Conservation (phyloP, 2,797 vertebrate genomes). For the Thripadectes ignobilis region DNA sequence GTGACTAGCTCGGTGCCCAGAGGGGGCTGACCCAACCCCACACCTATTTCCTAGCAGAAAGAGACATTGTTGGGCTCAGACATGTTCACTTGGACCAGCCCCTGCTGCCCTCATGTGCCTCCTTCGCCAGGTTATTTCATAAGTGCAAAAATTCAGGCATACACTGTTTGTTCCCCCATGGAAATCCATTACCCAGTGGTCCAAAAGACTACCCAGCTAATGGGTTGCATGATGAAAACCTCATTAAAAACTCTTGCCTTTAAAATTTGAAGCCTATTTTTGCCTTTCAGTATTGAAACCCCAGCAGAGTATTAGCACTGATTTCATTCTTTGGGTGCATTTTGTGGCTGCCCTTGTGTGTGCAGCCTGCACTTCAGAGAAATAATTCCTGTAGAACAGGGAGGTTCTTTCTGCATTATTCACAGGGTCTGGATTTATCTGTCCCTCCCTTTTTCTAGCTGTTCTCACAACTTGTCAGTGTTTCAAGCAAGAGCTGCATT, state of each 20-base stretch:
- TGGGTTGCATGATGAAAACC: rapidly evolving
- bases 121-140: rapidly evolving
- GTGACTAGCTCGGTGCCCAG: background rate
- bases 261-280: background rate
- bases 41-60: background rate
- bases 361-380: background rate
- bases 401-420: background rate
- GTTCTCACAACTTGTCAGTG: background rate
- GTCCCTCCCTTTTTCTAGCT: background rate
- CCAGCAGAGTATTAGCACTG: rapidly evolving
- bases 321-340: background rate
- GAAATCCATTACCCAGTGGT: background rate
- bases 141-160: rapidly evolving
- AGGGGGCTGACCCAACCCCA: background rate
- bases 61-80: rapidly evolving
- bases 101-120: background rate
- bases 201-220: background rate
- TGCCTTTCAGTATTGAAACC: background rate
- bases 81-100: rapidly evolving
- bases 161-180: rapidly evolving
- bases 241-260: background rate
- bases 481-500: background rate
- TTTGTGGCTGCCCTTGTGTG: background rate
- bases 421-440: background rate
- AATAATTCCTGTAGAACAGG: background rate